These are phyloP conservation scores for Propsilocerus akamusi DNA, from an alignment of 1,140 invertebrate species.

Conservation along the genomic window DNA sequence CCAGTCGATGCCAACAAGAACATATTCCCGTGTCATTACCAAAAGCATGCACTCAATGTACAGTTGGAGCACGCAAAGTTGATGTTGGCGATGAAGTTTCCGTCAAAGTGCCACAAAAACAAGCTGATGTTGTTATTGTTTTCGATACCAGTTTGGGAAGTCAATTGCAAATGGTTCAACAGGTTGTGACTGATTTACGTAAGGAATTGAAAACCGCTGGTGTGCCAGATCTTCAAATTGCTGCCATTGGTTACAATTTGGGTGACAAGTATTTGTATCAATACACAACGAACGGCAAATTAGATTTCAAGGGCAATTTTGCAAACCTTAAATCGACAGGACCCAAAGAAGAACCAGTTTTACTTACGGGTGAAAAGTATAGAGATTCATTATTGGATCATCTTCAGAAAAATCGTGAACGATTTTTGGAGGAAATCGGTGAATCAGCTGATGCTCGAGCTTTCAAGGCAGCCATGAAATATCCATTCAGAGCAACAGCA, in stretches of 20 bases:
- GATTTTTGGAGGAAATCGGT: not conserved
- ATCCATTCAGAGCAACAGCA: constrained; percentile 39
- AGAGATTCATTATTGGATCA: constrained; percentile 14
- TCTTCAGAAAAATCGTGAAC: constrained; percentile 10
- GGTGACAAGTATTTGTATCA: constrained; percentile 28
- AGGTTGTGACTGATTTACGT: constrained; percentile 13
- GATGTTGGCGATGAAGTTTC: constrained; percentile 38
- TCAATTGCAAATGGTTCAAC: constrained; percentile 16
- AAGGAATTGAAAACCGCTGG: constrained; percentile 26
- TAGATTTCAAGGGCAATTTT: constrained; percentile 32
- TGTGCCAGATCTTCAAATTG: constrained; percentile 35
- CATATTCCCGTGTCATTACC: constrained; percentile 33
- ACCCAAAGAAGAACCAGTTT: constrained; percentile 9
- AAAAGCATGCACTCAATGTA: constrained; percentile 38
- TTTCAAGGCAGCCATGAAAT: constrained; percentile 31
- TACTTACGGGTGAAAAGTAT: constrained; percentile 10
- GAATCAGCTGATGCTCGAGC: constrained; percentile 24
- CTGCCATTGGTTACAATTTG: constrained; percentile 35
- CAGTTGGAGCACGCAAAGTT: constrained; percentile 24
- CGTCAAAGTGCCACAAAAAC: constrained; percentile 42
- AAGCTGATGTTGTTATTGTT: constrained; percentile 52
- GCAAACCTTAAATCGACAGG: constrained; percentile 29
- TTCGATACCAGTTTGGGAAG: constrained; percentile 36
- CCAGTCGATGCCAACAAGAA: constrained; percentile 29
- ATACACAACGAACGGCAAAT: constrained; percentile 33